phyloP scores from a whole-genome alignment of 2,888 invertebrate species.

The Bombylius major region DNA sequence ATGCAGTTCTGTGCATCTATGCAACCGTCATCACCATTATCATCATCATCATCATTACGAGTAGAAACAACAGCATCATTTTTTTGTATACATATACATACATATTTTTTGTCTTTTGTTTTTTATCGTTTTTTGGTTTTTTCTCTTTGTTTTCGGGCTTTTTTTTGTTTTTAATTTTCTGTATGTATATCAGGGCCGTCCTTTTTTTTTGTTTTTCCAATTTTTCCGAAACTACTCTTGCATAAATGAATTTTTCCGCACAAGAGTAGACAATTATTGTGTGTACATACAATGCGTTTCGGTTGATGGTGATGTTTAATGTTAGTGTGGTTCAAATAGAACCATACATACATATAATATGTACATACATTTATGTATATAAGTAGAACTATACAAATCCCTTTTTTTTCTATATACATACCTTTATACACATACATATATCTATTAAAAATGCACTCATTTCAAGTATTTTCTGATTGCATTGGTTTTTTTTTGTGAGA shows the following conservation, averaged over 20 bases:
- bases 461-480: no score
- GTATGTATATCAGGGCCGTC: neutral
- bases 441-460: neutral
- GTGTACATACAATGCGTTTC: neutral
- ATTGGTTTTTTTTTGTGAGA: neutral
- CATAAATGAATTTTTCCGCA: neutral
- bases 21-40: neutral
- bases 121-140: no score
- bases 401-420: neutral
- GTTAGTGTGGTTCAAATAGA: neutral
- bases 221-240: constrained; percentile 4
- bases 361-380: neutral
- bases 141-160: no score
- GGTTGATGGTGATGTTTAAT: no score
- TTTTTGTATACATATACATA: no score
- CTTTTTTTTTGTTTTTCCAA: constrained; percentile 3
- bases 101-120: no score
- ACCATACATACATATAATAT: neutral
- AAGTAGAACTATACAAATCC: no score
- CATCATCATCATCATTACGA: neutral
- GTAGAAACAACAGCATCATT: neutral
- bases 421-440: neutral
- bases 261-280: neutral
- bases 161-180: no score
- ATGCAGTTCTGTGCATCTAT: neutral